Conservation (phyloP, 2,113 vertebrate species). For the Chloropsis hardwickii region DNA sequence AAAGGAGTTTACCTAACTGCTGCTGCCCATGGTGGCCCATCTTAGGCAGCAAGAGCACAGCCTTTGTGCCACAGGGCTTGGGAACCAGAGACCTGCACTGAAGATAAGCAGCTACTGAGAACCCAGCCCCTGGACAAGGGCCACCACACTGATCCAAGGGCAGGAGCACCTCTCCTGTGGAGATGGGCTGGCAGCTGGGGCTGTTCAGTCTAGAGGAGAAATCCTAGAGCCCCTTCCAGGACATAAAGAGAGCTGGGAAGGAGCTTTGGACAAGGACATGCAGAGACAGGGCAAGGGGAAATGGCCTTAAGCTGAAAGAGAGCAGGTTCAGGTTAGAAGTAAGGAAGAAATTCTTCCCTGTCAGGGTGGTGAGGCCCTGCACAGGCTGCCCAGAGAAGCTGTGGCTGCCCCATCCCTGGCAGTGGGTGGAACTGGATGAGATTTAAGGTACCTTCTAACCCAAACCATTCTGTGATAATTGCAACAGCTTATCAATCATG, state of each 20-base stretch:
- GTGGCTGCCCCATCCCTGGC: neutral
- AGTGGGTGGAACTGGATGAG: neutral
- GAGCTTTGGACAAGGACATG: neutral
- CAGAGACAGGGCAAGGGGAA: neutral
- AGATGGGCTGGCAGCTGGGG: neutral
- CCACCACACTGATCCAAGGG: neutral
- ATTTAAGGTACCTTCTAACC: neutral
- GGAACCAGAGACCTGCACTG: neutral
- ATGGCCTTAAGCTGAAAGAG: no score
- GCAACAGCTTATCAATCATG: neutral
- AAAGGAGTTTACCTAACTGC: neutral
- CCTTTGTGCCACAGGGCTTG: fast-evolving
- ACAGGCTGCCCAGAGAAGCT: neutral
- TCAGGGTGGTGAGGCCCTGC: neutral
- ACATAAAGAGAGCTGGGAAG: neutral
- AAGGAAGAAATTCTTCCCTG: neutral
- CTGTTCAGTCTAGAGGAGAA: neutral
- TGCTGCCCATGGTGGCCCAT: neutral
- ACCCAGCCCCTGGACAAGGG: neutral
- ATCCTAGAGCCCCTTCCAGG: neutral
- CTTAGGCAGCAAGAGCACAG: neutral
- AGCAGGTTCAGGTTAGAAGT: neutral
- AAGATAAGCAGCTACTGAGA: neutral
- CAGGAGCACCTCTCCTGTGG: neutral
- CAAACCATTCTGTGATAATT: neutral